Percentiles rank a stretch among this genome's conserved stretches.
phyloP scores from a whole-genome alignment of 2,797 vertebrate genomes.

The Ctenosaura bakeri region DNA sequence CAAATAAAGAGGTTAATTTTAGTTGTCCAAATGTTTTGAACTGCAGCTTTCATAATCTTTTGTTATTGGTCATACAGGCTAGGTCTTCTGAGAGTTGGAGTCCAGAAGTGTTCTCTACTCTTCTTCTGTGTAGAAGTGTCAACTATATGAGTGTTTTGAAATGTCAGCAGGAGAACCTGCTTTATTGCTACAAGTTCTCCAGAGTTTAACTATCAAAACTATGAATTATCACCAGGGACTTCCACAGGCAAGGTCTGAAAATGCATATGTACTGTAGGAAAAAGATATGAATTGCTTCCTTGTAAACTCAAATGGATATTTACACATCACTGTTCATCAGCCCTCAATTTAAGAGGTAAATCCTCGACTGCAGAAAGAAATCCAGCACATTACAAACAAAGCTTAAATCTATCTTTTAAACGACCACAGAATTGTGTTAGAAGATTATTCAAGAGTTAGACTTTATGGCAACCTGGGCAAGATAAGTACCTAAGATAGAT shows the following conservation, averaged over 20 bases:
- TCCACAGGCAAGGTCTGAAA: neutral
- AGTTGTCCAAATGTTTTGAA: neutral
- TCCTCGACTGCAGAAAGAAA: neutral
- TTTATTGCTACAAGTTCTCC: neutral
- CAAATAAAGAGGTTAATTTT: neutral
- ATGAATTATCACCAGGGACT: neutral
- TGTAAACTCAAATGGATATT: slow-evolving; percentile 7
- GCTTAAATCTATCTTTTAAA: slow-evolving; percentile 29
- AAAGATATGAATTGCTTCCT: neutral
- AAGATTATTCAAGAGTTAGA: slow-evolving; percentile 24
- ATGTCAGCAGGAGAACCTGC: neutral
- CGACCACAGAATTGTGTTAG: slow-evolving; percentile 21
- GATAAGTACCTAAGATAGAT: slow-evolving; percentile 23
- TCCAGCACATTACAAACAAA: slow-evolving; percentile 5
- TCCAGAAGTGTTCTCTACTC: neutral
- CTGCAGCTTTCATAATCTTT: neutral
- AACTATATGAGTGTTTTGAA: neutral
- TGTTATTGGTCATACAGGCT: neutral
- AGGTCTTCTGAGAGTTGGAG: neutral
- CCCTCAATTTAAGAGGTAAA: neutral
- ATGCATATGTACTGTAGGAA: neutral
- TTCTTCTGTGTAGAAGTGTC: neutral
- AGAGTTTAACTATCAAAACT: neutral
- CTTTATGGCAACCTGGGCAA: neutral
- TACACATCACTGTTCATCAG: slow-evolving; percentile 16